Evolutionary conservation across 2,888 invertebrate genomes (phyloP).

Genomic region (Cepaea hortensis): DNA sequence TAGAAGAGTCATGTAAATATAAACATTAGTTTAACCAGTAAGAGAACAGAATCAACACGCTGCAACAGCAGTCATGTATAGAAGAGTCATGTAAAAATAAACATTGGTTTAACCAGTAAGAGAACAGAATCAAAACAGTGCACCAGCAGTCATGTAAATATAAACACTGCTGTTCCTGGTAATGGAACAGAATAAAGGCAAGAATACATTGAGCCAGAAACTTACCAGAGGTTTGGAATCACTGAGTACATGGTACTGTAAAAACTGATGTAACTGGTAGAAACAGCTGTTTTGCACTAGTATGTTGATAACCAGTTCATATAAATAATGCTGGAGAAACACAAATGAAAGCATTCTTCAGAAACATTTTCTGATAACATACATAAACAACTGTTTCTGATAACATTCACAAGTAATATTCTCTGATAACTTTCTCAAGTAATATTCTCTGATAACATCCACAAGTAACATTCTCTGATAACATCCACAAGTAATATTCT

Average conservation of each 20-base stretch:
- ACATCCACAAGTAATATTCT: too few species aligned
- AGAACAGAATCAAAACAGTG: neutral
- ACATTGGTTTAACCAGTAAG: neutral
- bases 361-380: neutral
- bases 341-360: neutral
- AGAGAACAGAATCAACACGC: too few species aligned
- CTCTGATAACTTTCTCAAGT: too few species aligned
- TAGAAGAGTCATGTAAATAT: too few species aligned
- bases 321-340: conserved; percentile 82
- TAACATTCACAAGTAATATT: neutral
- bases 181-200: neutral
- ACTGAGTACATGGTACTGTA: conserved; percentile 88
- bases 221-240: conserved; percentile 86
- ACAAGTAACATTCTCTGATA: too few species aligned
- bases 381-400: neutral
- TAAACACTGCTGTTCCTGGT: neutral
- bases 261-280: conserved; percentile 86
- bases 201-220: neutral
- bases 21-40: neutral
- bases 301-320: conserved; percentile 89
- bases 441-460: too few species aligned
- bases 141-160: too few species aligned
- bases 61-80: too few species aligned
- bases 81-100: neutral
- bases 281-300: conserved; percentile 85